Conservation (phyloP, 1,140 invertebrate species). For the Lordiphosa clarofinis region DNA sequence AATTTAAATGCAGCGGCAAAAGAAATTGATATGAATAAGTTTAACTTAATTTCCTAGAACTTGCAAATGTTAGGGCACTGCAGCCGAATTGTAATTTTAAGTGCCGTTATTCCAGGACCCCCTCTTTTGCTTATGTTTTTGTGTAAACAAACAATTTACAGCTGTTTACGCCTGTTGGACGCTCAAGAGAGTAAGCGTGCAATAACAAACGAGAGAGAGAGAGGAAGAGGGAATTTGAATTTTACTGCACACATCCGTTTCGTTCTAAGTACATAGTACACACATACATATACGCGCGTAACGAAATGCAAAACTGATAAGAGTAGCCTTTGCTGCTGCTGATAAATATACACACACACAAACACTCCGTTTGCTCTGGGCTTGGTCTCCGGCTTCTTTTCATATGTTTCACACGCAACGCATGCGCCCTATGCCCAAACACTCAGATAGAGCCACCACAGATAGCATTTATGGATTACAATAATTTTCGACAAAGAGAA, state of each 20-base stretch:
- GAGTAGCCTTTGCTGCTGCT: conserved; percentile 12
- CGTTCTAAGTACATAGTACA: background rate
- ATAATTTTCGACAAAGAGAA: conserved; percentile 48
- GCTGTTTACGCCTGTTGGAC: conserved; percentile 73
- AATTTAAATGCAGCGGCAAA: no score
- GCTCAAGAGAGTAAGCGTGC: conserved; percentile 13
- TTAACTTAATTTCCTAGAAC: no score
- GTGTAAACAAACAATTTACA: conserved; percentile 64
- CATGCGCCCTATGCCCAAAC: conserved; percentile 5
- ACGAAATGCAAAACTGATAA: conserved; percentile 34
- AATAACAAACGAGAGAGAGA: conserved; percentile 2
- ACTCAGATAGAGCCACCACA: conserved; percentile 21
- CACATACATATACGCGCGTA: conserved; percentile 2
- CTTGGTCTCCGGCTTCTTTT: conserved; percentile 5
- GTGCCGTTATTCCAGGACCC: no score
- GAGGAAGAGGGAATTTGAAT: background rate
- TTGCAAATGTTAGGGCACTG: no score
- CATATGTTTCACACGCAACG: conserved; percentile 1
- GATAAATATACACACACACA: conserved; percentile 27
- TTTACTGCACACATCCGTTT: conserved; percentile 9
- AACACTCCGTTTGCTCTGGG: conserved; percentile 14
- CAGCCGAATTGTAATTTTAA: no score
- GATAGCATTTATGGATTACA: conserved; percentile 62
- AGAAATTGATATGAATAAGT: no score
- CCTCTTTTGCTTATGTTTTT: conserved; percentile 9